Conservation (phyloP, 1,140 invertebrate genomes). For the Drosophila pseudoananassae region DNA sequence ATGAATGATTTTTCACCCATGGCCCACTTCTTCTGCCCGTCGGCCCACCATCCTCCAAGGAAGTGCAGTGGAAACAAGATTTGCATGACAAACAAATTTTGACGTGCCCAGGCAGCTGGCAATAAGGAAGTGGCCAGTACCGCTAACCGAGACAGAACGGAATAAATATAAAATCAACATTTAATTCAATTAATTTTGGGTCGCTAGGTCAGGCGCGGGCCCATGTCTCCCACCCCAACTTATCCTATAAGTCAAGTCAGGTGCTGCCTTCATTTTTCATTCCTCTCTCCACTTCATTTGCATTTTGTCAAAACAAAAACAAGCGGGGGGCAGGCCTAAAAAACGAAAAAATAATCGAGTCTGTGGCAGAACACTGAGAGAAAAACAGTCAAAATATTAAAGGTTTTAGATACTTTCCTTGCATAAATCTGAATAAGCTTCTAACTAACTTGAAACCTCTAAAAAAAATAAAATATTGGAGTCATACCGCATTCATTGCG, state of each 20-base stretch:
- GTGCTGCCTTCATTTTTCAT: constrained; percentile 73
- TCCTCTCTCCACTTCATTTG: constrained; percentile 67
- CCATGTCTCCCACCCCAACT: constrained; percentile 6
- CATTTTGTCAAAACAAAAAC: constrained; percentile 63
- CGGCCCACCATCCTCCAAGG: constrained; percentile 4
- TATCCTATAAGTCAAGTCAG: constrained; percentile 46
- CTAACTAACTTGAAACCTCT: too few species aligned
- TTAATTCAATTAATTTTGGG: constrained; percentile 79
- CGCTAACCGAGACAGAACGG: constrained; percentile 46
- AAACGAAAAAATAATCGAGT: constrained; percentile 30
- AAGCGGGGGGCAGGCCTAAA: constrained; percentile 37
- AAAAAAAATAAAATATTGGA: background rate
- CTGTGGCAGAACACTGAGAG: constrained; percentile 1
- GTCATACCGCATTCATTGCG: background rate
- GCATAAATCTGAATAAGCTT: background rate
- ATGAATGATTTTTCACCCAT: constrained; percentile 18
- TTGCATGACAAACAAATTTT: constrained; percentile 52
- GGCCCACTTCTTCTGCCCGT: constrained; percentile 9
- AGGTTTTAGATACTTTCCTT: background rate
- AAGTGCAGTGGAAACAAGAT: constrained; percentile 23
- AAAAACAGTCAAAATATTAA: background rate
- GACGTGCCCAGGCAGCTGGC: constrained; percentile 34
- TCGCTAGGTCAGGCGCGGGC: constrained; percentile 57
- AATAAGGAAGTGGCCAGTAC: constrained; percentile 29
- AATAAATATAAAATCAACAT: constrained; percentile 64